Percentiles rank a stretch among this genome's conserved stretches.
Evolutionary conservation across 1,140 invertebrate genomes (phyloP).

Genomic region (Dolichoris vasculosae): DNA sequence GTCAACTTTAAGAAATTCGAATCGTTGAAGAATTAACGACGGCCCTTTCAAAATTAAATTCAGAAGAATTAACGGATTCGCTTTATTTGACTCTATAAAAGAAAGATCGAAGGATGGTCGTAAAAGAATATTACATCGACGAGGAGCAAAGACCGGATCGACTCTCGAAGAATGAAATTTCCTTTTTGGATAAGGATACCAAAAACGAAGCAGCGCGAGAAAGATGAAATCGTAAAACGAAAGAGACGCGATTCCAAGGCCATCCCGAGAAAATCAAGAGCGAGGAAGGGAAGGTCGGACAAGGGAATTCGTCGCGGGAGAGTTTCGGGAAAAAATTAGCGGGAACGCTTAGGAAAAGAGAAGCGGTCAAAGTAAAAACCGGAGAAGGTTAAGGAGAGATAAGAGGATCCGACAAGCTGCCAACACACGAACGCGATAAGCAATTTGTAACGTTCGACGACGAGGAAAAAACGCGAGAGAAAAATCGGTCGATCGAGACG

Average conservation of each 20-base stretch:
- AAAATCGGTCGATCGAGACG: constrained; percentile 53
- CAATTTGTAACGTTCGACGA: constrained; percentile 70
- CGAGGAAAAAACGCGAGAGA: constrained; percentile 53
- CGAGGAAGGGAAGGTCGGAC: background rate
- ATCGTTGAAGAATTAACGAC: background rate
- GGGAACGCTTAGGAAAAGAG: background rate
- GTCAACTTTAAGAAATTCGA: background rate
- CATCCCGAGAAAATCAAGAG: background rate
- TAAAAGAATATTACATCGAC: background rate
- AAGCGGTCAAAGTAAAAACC: constrained; percentile 57
- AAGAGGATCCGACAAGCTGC: constrained; percentile 62
- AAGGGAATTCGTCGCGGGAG: background rate
- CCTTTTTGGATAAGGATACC: background rate
- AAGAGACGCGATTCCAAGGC: background rate
- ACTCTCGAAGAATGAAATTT: background rate
- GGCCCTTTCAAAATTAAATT: background rate
- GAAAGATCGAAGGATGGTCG: background rate
- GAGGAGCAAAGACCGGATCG: background rate
- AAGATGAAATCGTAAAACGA: background rate
- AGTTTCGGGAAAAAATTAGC: background rate
- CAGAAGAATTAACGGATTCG: background rate
- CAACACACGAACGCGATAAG: constrained; percentile 66
- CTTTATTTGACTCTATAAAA: background rate
- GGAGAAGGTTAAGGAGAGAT: constrained; percentile 57
- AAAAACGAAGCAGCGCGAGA: background rate